A percentile compares a stretch with the other conserved stretches of the same genome.
Conservation (phyloP, 23 tunicate species). For the Ascidia mentula region DNA sequence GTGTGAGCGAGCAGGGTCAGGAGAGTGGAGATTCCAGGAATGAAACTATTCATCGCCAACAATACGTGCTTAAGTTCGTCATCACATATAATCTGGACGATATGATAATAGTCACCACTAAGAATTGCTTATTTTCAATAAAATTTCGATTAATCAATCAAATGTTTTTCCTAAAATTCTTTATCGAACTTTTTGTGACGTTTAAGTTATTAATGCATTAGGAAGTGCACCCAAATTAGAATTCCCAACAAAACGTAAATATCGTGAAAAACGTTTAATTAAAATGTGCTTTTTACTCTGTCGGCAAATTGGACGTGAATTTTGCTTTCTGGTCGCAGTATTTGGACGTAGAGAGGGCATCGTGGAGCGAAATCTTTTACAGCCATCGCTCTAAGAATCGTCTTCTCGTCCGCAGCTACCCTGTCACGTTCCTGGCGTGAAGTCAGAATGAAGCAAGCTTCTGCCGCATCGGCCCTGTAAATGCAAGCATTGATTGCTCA, state of each 20-base stretch:
- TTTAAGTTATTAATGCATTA: too few species aligned
- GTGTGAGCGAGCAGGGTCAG: constrained; percentile 97
- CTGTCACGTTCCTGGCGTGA: constrained; percentile 88
- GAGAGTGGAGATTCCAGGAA: constrained; percentile 94
- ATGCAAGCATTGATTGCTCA: too few species aligned
- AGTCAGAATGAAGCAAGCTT: constrained; percentile 92
- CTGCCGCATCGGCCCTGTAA: constrained; percentile 85
- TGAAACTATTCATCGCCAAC: constrained; percentile 96
- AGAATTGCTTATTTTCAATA: too few species aligned
- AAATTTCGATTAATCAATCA: too few species aligned
- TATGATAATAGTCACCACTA: too few species aligned
- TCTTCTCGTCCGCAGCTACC: constrained; percentile 92
- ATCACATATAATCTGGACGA: constrained; percentile 82
- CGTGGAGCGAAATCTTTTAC: constrained; percentile 94
- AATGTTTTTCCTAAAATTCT: too few species aligned
- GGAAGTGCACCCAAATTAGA: too few species aligned
- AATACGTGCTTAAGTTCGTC: constrained; percentile 95
- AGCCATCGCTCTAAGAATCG: constrained; percentile 97
- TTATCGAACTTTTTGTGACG: too few species aligned
- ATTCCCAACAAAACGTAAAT: too few species aligned
- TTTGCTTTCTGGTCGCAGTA: constrained; percentile 79
- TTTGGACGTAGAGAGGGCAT: constrained; percentile 91
- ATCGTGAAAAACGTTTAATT: too few species aligned
- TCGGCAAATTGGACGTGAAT: constrained; percentile 95
- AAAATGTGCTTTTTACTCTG: constrained; percentile 46